phyloP scores from a whole-genome alignment of 2,113 vertebrate species.

The Nematolebias whitei region DNA sequence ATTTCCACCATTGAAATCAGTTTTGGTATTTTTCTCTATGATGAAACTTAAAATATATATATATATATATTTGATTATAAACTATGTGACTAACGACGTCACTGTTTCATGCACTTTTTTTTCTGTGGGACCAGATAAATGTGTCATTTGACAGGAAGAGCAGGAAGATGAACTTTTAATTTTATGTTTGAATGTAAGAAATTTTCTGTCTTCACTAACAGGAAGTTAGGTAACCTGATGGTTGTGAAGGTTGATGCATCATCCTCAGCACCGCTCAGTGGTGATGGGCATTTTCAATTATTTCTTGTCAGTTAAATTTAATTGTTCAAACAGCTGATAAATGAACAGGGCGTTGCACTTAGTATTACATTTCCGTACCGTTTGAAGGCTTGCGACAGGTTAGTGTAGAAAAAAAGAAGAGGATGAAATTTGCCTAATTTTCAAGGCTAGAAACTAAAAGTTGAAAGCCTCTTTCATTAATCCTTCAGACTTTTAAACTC shows the following conservation, averaged over 20 bases:
- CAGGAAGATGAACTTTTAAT: not conserved
- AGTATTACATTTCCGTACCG: slow-evolving; percentile 7
- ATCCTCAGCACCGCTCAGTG: not conserved
- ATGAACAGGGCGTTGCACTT: slow-evolving; percentile 3
- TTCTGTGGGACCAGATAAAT: no score
- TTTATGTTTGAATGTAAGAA: not conserved
- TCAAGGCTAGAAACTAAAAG: not conserved
- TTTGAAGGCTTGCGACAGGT: not conserved
- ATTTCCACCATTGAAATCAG: no score
- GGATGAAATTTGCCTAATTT: slow-evolving; percentile 4
- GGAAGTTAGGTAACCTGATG: slow-evolving; percentile 7
- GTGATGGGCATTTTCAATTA: slow-evolving; percentile 36
- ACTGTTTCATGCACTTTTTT: no score
- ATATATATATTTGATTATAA: no score
- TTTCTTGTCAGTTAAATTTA: slow-evolving; percentile 17
- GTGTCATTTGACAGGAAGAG: no score
- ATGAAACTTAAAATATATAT: no score
- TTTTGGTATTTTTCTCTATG: not conserved
- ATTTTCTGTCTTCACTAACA: slow-evolving; percentile 15
- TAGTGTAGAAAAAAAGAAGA: not conserved
- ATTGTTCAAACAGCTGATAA: slow-evolving; percentile 24
- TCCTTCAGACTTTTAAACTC: slow-evolving; percentile 7
- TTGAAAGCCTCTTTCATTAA: slow-evolving; percentile 31
- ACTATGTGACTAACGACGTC: no score
- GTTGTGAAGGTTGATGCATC: slow-evolving; percentile 16